A percentile compares a stretch with the other conserved stretches of the same genome.
These are phyloP conservation scores for Iguana delicatissima DNA, from an alignment of 2,797 vertebrate genomes.

Conservation along the genomic window DNA sequence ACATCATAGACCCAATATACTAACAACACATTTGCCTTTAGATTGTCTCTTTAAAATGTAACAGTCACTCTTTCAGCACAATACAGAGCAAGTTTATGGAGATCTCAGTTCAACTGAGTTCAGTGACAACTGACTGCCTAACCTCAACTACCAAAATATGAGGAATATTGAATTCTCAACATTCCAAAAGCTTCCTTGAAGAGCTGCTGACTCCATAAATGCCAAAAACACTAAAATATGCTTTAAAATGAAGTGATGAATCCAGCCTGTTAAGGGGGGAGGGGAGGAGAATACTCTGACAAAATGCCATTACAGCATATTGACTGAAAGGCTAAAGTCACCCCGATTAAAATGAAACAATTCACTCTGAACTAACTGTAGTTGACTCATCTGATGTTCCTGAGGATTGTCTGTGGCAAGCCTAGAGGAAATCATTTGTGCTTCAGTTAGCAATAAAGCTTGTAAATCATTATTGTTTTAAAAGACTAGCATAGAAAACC, in stretches of 20 bases:
- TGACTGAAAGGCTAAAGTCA: slow-evolving; percentile 71
- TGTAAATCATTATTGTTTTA: slow-evolving; percentile 77
- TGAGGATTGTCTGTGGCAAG: slow-evolving; percentile 78
- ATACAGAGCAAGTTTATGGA: no score
- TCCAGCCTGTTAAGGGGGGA: slow-evolving; percentile 52
- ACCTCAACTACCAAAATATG: neutral
- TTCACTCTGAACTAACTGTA: slow-evolving; percentile 82
- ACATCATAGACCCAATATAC: neutral
- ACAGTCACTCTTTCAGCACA: neutral
- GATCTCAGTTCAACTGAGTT: neutral
- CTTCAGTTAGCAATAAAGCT: slow-evolving; percentile 79
- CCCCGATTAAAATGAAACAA: slow-evolving; percentile 77
- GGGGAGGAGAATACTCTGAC: slow-evolving; percentile 21
- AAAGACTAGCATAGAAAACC: slow-evolving; percentile 69
- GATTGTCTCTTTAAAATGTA: neutral
- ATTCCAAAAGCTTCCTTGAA: slow-evolving; percentile 67
- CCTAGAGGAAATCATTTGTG: slow-evolving; percentile 79
- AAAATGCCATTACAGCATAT: slow-evolving; percentile 56
- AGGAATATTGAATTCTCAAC: slow-evolving; percentile 61
- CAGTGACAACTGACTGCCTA: neutral
- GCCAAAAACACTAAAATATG: slow-evolving; percentile 64
- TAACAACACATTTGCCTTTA: neutral
- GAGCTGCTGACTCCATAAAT: slow-evolving; percentile 69
- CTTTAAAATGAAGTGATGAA: slow-evolving; percentile 67
- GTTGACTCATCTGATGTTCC: slow-evolving; percentile 77